These are phyloP conservation scores for Salminus brasiliensis DNA, from an alignment of 2,113 vertebrate species.

Conservation along the genomic window DNA sequence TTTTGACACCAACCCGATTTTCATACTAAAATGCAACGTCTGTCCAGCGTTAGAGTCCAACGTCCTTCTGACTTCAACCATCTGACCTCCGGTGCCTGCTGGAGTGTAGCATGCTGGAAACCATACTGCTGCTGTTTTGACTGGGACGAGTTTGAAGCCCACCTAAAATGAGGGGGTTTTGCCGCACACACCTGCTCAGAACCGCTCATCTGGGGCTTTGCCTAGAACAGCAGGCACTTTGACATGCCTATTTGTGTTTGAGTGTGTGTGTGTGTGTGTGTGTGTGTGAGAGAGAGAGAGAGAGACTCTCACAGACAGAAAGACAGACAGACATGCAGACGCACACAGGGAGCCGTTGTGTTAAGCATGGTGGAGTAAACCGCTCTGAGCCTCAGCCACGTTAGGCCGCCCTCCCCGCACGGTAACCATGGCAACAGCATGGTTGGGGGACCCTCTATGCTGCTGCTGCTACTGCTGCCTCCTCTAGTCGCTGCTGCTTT, in stretches of 20 bases:
- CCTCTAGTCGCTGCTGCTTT: slow-evolving; percentile 75
- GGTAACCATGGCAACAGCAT: slow-evolving; percentile 99
- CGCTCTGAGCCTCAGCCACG: slow-evolving; percentile 69
- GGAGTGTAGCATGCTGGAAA: slow-evolving; percentile 6
- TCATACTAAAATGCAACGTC: too few species aligned
- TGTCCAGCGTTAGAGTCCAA: too few species aligned
- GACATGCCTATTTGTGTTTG: neutral
- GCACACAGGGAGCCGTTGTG: slow-evolving; percentile 43
- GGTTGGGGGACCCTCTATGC: slow-evolving; percentile 89
- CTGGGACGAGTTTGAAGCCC: neutral
- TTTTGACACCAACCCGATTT: too few species aligned
- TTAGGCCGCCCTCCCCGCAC: slow-evolving; percentile 86
- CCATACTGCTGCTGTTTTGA: neutral
- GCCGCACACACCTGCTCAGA: slow-evolving; percentile 66
- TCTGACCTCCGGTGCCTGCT: too few species aligned
- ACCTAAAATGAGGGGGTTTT: slow-evolving; percentile 28
- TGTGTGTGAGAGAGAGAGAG: slow-evolving; percentile 30
- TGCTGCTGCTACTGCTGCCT: slow-evolving; percentile 81
- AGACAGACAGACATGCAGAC: slow-evolving; percentile 17
- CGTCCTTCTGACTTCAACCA: too few species aligned
- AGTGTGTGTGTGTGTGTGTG: slow-evolving; percentile 13
- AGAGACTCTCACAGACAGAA: slow-evolving; percentile 57
- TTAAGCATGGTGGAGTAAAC: slow-evolving; percentile 45
- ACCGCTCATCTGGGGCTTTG: slow-evolving; percentile 46
- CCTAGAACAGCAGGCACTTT: slow-evolving; percentile 30